phyloP scores from a whole-genome alignment of 2,888 invertebrate genomes.

The Agrotis exclamationis region DNA sequence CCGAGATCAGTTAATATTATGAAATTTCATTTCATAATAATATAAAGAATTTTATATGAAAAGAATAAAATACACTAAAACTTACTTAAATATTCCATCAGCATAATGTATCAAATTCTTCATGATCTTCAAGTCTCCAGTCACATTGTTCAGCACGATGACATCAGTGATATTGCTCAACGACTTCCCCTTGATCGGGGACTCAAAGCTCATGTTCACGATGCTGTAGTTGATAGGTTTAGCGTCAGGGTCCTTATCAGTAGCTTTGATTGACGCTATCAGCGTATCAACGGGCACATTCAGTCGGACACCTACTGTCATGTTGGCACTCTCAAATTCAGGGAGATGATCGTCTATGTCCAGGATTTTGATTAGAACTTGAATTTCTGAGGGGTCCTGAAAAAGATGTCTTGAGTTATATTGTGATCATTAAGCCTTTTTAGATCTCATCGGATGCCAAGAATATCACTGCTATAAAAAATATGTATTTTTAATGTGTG shows the following conservation, averaged over 20 bases:
- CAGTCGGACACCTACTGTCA: slow-evolving; percentile 94
- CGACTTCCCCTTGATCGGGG: slow-evolving; percentile 85
- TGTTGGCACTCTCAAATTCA: slow-evolving; percentile 91
- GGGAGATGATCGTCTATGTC: slow-evolving; percentile 95
- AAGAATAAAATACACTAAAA: background rate
- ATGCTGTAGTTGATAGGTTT: slow-evolving; percentile 92
- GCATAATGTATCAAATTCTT: slow-evolving; percentile 92
- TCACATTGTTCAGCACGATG: slow-evolving; percentile 92
- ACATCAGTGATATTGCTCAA: slow-evolving; percentile 87
- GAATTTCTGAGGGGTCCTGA: slow-evolving; percentile 93
- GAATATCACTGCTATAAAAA: too few species aligned
- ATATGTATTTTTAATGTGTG: too few species aligned
- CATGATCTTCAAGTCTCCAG: slow-evolving; percentile 94
- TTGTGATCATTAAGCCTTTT: background rate
- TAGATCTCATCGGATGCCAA: too few species aligned
- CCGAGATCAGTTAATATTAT: too few species aligned
- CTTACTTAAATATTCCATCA: slow-evolving; percentile 92
- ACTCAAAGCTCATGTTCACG: slow-evolving; percentile 91
- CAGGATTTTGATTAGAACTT: slow-evolving; percentile 92
- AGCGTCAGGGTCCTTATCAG: slow-evolving; percentile 93
- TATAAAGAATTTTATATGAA: background rate
- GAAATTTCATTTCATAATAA: too few species aligned
- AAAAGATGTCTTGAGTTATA: slow-evolving; percentile 55
- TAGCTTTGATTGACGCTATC: slow-evolving; percentile 93
- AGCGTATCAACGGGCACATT: slow-evolving; percentile 94